Percentiles rank a stretch among this genome's conserved stretches.
These are phyloP conservation scores for Atractosteus spatula DNA, from an alignment of 2,113 vertebrate genomes.

Conservation along the genomic window DNA sequence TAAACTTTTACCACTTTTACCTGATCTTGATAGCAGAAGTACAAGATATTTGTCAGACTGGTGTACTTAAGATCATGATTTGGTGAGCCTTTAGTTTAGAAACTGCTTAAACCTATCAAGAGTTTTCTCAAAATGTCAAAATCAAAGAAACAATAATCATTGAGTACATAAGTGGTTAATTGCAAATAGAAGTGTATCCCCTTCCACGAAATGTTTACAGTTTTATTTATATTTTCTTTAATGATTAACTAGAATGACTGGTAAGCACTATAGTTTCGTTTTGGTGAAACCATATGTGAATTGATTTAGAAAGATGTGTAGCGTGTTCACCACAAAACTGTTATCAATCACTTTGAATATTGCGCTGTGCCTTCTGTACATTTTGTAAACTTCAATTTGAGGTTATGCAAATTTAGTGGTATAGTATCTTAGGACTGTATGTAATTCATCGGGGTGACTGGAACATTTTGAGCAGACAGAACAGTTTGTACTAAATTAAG, in stretches of 20 bases:
- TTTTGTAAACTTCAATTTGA: constrained; percentile 26
- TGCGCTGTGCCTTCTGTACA: constrained; percentile 16
- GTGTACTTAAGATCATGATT: constrained; percentile 51
- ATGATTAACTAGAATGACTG: too few species aligned
- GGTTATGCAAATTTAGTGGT: constrained; percentile 44
- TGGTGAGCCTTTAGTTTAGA: constrained; percentile 56
- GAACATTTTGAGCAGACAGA: constrained; percentile 21
- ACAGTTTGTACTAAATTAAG: constrained; percentile 29
- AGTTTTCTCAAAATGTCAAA: constrained; percentile 49
- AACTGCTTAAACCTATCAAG: constrained; percentile 61
- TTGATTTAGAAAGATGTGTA: too few species aligned
- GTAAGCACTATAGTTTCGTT: too few species aligned
- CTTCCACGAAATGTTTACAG: too few species aligned
- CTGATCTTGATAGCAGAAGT: too few species aligned
- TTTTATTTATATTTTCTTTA: too few species aligned
- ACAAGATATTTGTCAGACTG: constrained; percentile 34
- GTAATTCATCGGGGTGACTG: constrained; percentile 24
- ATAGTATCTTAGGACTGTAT: constrained; percentile 18
- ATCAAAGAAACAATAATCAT: too few species aligned
- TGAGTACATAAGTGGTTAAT: too few species aligned
- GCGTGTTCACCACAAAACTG: too few species aligned
- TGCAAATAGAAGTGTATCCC: too few species aligned
- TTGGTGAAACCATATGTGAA: too few species aligned
- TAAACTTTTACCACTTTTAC: constrained; percentile 36
- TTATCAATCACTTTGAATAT: too few species aligned